Conservation (phyloP, 2,797 vertebrate genomes). For the Erethizon dorsatum region DNA sequence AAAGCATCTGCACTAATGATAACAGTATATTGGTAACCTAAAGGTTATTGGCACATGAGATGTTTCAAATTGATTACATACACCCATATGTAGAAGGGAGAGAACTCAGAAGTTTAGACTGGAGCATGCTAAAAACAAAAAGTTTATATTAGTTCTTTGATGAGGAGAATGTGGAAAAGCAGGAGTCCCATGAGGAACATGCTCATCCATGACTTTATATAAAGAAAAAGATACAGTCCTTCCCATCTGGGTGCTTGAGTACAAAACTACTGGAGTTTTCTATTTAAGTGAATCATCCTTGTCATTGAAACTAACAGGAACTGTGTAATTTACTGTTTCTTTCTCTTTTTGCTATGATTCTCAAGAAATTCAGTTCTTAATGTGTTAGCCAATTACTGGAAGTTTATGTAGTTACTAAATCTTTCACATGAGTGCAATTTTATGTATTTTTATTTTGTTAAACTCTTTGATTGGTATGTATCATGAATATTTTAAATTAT, state of each 20-base stretch:
- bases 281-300: background rate
- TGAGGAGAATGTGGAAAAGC: background rate
- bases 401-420: background rate
- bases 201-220: rapidly evolving
- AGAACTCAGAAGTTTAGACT: background rate
- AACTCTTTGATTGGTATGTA: background rate
- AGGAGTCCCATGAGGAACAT: background rate
- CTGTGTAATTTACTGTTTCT: background rate
- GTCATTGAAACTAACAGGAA: background rate
- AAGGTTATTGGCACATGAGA: background rate
- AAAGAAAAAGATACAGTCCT: background rate
- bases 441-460: background rate
- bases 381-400: background rate
- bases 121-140: background rate
- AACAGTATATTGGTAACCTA: background rate
- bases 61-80: background rate
- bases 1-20: background rate
- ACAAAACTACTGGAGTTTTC: background rate
- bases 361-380: background rate
- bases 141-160: no score
- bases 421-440: background rate
- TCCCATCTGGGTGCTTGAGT: background rate
- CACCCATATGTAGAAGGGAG: background rate
- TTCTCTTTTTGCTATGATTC: background rate
- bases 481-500: constrained; percentile 19